These are phyloP conservation scores for Callimorpha dominula DNA, from an alignment of 2,888 invertebrate genomes.

Conservation along the genomic window DNA sequence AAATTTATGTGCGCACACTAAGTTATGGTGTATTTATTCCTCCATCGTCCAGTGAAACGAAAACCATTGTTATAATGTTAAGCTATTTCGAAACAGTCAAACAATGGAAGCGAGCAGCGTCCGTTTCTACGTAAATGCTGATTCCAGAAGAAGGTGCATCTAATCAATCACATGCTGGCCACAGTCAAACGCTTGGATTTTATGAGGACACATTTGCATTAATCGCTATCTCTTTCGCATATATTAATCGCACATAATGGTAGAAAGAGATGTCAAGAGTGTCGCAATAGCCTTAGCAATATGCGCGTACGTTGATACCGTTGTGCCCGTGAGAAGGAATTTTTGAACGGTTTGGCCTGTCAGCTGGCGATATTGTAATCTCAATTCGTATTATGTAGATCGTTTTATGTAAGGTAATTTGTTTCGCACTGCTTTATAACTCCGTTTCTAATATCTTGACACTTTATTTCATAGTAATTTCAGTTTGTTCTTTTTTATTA, in stretches of 20 bases:
- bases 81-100: slow-evolving; percentile 64
- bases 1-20: slow-evolving; percentile 66
- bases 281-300: slow-evolving; percentile 69
- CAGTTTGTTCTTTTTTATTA: slow-evolving; percentile 2
- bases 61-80: slow-evolving; percentile 60
- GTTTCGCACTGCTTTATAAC: slow-evolving; percentile 25
- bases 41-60: slow-evolving; percentile 58
- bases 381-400: slow-evolving; percentile 53
- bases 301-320: slow-evolving; percentile 79
- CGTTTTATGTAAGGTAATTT: slow-evolving; percentile 42
- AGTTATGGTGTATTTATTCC: slow-evolving; percentile 72
- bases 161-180: slow-evolving; percentile 79
- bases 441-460: slow-evolving; percentile 15
- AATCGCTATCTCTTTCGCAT: slow-evolving; percentile 57
- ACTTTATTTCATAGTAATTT: slow-evolving; percentile 23
- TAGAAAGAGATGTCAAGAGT: slow-evolving; percentile 60
- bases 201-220: slow-evolving; percentile 75
- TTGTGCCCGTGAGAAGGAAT: slow-evolving; percentile 82
- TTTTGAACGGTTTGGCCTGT: slow-evolving; percentile 70
- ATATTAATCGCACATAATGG: slow-evolving; percentile 22
- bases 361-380: slow-evolving; percentile 68
- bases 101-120: slow-evolving; percentile 68
- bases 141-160: slow-evolving; percentile 76
- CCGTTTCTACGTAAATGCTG: slow-evolving; percentile 68
- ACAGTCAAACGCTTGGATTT: slow-evolving; percentile 74